Base-by-base conservation (phyloP, 1,140 invertebrate species). In the Diuraphis noxia region DNA sequence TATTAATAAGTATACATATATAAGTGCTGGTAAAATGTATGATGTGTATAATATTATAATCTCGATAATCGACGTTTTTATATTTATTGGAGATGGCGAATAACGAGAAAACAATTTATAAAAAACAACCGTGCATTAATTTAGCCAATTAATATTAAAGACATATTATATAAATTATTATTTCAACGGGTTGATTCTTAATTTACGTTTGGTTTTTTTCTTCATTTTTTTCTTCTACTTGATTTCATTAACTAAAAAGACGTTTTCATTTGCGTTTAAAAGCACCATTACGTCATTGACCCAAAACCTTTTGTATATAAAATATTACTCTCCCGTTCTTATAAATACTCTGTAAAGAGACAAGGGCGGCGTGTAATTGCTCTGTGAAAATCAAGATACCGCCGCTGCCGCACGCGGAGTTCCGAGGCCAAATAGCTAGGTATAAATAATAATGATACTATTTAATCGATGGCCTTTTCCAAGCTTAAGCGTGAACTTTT, bases 271-370 rank as follows among this genome's bases (percentile, higher is more conserved):
- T 72, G 25, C 9, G 30, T 40, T 10, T 41, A 38, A 91, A 49
- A 81, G 41, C 21, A 41, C 63, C 21, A 41, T 41, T 25, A 2
- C 89, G 89, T 91, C 89, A 91, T 91, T 91, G 89, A 91, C 89
- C 89, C 38, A 91, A 91, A 91, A 91, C 43, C 72, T 91, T 91
- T 79, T 79, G 41, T 90, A 77, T 88, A 25, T 56, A 43, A 9
- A 43, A 49, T 34, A 23, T 4, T 52, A 19, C 63, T 41, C 88
- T 43, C 63, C 17, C 41, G 63, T 90, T 79, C n/a, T 79, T 72
- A 10, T 43, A 46, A 17, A 72, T 72, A 79, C 49, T 90, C 88
- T 52, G n/a, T 36, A 90, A 89, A 90, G 34, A 40, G 19, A 40
- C 88, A 89, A 89, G 88, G 88, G 88, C 88, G 88, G 88, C 40